phyloP scores from a whole-genome alignment of 2,113 vertebrate genomes.

The Oryctolagus cuniculus region mOryCun1.1 NC_091444.1:38820001-38820500 shows the following conservation, averaged over 20 bases:
- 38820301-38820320: neutral
- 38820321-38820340: neutral
- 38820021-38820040: neutral
- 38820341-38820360: neutral
- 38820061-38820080: neutral
- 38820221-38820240: neutral
- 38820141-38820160: neutral
- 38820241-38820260: too few species aligned
- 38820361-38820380: too few species aligned
- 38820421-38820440: too few species aligned
- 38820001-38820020: neutral
- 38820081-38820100: neutral
- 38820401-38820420: too few species aligned
- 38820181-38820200: neutral
- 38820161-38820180: neutral
- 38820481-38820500: too few species aligned
- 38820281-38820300: neutral
- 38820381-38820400: too few species aligned
- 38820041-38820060: neutral
- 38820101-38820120: neutral
- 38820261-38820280: neutral
- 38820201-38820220: neutral
- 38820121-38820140: neutral
- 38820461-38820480: too few species aligned
- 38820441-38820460: too few species aligned